A percentile compares a stretch with the other conserved stretches of the same genome.
Evolutionary conservation across 2,888 invertebrate species (phyloP).

Genomic region (Pheosia gnoma): DNA sequence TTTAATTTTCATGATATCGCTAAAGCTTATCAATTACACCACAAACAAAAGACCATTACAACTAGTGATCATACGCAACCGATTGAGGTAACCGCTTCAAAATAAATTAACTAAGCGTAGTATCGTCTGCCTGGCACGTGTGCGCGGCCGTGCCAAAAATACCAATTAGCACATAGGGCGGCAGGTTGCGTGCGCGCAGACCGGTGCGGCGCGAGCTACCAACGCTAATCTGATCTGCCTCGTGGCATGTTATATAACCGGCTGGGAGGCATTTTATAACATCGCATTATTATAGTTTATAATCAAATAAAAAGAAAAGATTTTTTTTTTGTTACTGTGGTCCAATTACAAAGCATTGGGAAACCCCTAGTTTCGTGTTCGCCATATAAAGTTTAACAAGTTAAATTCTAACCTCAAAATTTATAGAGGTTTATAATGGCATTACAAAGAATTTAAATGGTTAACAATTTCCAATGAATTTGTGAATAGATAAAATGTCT

Average conservation of each 20-base stretch:
- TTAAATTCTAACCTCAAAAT: too few relatives aligned
- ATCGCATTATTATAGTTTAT: neutral
- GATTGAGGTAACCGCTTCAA: neutral
- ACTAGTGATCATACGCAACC: neutral
- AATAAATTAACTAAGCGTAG: neutral
- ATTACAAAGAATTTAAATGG: too few relatives aligned
- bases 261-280: neutral
- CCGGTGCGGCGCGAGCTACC: neutral
- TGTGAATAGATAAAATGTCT: too few relatives aligned
- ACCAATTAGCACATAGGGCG: constrained; percentile 52
- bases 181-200: constrained; percentile 25
- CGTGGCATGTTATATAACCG: neutral
- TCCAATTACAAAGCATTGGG: neutral
- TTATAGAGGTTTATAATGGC: too few relatives aligned
- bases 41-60: neutral
- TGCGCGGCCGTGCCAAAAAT: constrained; percentile 42
- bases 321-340: neutral
- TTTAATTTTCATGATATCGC: neutral
- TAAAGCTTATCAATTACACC: neutral
- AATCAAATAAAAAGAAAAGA: neutral
- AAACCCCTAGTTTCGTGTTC: neutral
- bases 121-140: constrained; percentile 2
- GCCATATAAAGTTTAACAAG: too few relatives aligned
- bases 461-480: too few relatives aligned
- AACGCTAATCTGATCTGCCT: constrained; percentile 1